Percentiles rank a stretch among this genome's conserved stretches.
These are phyloP conservation scores for Acipenser oxyrinchus DNA, from an alignment of 2,797 vertebrate species.

Conservation along the genomic window DNA sequence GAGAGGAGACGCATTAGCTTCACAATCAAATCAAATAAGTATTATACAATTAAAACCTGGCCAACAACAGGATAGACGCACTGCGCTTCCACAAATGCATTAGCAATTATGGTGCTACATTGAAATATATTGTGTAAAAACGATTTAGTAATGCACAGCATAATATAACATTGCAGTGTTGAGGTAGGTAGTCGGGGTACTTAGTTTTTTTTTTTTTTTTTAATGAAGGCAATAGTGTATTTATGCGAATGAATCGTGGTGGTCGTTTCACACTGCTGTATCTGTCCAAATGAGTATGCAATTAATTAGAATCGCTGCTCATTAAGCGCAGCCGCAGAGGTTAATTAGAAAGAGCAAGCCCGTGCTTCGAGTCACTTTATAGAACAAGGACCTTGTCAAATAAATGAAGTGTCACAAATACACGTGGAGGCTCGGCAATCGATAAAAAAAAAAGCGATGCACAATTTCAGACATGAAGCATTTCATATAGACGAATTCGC, in stretches of 20 bases:
- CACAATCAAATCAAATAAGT: constrained; percentile 23
- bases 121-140: too few species aligned
- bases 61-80: too few species aligned
- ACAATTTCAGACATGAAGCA: too few species aligned
- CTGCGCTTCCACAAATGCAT: too few species aligned
- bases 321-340: constrained; percentile 7
- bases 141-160: too few species aligned
- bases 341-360: constrained; percentile 13
- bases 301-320: constrained; percentile 7
- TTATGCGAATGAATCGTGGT: neutral
- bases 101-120: too few species aligned
- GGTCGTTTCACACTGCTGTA: neutral
- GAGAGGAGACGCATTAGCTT: constrained; percentile 50
- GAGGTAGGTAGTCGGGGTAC: too few species aligned
- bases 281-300: neutral
- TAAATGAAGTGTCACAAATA: constrained; percentile 1
- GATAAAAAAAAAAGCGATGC: too few species aligned
- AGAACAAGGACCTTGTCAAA: constrained; percentile 11
- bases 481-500: too few species aligned
- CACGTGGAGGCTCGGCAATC: neutral
- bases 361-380: constrained; percentile 6
- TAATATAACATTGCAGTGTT: too few species aligned
- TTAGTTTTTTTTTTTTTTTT: too few species aligned
- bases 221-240: too few species aligned
- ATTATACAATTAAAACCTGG: neutral